Percentiles rank a stretch among this genome's conserved stretches.
These are phyloP conservation scores for Drosophila leontia DNA, from an alignment of 1,140 invertebrate species.

Conservation along the genomic window DNA sequence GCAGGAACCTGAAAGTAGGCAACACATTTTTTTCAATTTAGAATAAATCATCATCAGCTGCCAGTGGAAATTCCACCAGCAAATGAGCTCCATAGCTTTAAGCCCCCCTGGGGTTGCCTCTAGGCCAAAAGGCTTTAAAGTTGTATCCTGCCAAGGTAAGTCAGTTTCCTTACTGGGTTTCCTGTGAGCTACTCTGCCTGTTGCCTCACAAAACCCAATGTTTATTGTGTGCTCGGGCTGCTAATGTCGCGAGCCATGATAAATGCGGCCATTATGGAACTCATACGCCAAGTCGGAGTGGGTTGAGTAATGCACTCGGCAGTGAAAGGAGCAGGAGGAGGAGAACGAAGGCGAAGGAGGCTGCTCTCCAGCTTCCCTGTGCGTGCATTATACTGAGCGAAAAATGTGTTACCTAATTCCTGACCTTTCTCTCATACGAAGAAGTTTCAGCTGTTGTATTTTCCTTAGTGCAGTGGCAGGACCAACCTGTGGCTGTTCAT, in stretches of 20 bases:
- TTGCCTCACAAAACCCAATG: constrained; percentile 7
- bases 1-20: constrained; percentile 75
- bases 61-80: constrained; percentile 43
- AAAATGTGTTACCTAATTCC: neutral
- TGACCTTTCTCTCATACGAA: neutral
- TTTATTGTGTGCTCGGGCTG: constrained; percentile 47
- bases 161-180: neutral
- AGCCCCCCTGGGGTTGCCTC: constrained; percentile 4
- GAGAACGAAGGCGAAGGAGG: neutral
- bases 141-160: constrained; percentile 7
- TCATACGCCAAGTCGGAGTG: constrained; percentile 55
- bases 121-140: constrained; percentile 24
- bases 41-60: constrained; percentile 62
- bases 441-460: neutral
- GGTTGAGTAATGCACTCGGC: constrained; percentile 67
- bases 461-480: neutral
- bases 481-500: constrained; percentile 33
- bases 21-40: constrained; percentile 50
- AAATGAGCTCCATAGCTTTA: constrained; percentile 15
- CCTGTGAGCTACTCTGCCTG: constrained; percentile 1
- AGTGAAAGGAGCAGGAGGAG: constrained; percentile 5
- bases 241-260: constrained; percentile 60
- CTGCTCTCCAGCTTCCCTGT: neutral
- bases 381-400: constrained; percentile 11
- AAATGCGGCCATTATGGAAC: constrained; percentile 68